Evolutionary conservation across 2,797 vertebrate species (phyloP).

Genomic region (Babyrousa celebensis): DNA sequence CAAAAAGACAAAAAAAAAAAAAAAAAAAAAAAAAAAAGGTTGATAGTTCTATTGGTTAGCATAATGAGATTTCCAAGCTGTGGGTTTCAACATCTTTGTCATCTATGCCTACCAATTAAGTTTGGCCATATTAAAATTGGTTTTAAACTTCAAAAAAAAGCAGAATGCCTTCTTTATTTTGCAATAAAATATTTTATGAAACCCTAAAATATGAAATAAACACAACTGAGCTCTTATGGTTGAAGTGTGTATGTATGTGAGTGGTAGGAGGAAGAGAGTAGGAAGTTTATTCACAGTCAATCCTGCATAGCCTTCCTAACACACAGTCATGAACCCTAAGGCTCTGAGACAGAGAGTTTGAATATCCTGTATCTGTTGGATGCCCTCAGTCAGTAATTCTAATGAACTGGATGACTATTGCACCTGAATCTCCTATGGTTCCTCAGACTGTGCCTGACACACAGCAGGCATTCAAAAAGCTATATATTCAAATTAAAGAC

Average conservation of each 20-base stretch:
- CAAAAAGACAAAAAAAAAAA: too few relatives aligned
- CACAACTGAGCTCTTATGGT: background rate
- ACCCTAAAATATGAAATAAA: background rate
- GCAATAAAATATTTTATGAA: slow-evolving; percentile 8
- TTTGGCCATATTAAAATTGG: background rate
- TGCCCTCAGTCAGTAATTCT: background rate
- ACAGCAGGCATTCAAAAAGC: background rate
- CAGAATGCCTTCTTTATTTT: background rate
- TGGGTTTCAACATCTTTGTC: slow-evolving; percentile 17
- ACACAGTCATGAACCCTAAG: background rate
- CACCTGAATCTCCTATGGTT: background rate
- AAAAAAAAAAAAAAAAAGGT: too few relatives aligned
- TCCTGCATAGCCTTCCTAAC: background rate
- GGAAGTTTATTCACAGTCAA: background rate
- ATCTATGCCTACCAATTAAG: background rate
- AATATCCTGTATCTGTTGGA: background rate
- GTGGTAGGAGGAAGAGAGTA: background rate
- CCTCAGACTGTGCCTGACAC: background rate
- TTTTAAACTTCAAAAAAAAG: slow-evolving; percentile 59
- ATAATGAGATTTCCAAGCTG: background rate
- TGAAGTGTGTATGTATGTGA: background rate
- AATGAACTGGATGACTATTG: background rate
- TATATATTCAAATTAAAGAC: background rate
- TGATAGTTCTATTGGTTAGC: background rate
- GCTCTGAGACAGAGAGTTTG: background rate